Conservation (phyloP, 2,113 vertebrate genomes). For the Cheilinus undulatus region DNA sequence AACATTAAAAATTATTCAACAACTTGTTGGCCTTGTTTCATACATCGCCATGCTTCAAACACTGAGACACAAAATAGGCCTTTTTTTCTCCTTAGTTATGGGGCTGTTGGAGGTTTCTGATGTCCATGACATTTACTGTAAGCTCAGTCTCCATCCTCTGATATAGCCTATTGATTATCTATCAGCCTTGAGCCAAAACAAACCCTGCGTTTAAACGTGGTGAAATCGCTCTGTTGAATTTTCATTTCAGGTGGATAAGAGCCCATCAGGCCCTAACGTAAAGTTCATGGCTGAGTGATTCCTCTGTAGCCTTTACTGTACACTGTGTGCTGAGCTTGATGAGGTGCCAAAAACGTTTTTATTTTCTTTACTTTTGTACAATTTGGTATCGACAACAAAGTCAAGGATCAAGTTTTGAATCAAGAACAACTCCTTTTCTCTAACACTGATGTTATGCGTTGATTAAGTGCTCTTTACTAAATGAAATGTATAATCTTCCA, state of each 20-base stretch:
- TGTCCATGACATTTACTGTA: neutral
- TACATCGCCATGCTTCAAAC: neutral
- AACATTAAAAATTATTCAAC: neutral
- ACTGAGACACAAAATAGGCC: neutral
- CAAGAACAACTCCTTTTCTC: neutral
- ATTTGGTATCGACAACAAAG: neutral
- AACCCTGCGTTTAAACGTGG: neutral
- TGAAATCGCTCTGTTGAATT: neutral
- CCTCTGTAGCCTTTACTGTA: neutral
- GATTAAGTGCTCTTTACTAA: neutral
- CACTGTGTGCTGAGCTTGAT: neutral
- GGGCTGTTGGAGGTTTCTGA: neutral
- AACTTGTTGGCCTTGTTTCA: neutral
- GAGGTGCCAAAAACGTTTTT: neutral
- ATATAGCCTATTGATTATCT: slow-evolving; percentile 4
- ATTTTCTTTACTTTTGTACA: neutral
- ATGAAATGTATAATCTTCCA: neutral
- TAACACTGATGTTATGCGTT: neutral
- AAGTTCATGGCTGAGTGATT: neutral
- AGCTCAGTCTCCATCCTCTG: neutral
- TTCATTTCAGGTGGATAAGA: neutral
- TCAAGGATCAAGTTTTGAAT: neutral
- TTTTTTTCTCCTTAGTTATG: neutral
- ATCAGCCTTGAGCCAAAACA: slow-evolving; percentile 12
- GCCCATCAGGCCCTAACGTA: neutral